Evolutionary conservation across 2,113 vertebrate species (phyloP), one percentile per base, ranked within the genome.

Genomic region (Ochotona princeps): DNA sequence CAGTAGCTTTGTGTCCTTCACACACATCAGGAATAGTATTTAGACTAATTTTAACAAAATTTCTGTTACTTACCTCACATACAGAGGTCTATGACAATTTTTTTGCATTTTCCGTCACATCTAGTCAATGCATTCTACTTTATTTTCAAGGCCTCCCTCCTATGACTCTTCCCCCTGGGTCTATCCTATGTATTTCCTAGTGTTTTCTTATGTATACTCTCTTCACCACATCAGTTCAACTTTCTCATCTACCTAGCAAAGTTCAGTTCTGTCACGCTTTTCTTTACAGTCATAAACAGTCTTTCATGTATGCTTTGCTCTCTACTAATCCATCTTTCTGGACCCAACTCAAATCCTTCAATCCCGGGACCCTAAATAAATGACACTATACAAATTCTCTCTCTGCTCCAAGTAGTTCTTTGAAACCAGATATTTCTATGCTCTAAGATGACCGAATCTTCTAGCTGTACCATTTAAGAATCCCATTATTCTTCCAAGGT

Each of bases 341-440:
- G 32, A 91, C 79, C 25, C 57, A 73, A 70, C 38, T 54, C 5
- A 28, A 87, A 32, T 35, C 23, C 23, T 57, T 67, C 23, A 54
- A 65, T 83, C 21, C 44, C 13, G 35, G 61, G 12, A 54, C 54
- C 51, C 26, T 60, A 87, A 70, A 63, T 89, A 30, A 90, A 28
- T 86, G 73, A 93, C n/a, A 90, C 35, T 15, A 79, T 80, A n/a
- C 3, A 86, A 54, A 91, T 23, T 12, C n/a, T 89, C 57, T 44
- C 47, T 87, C 7, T 76, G 21, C 11, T 35, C 57, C 65, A 32
- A 61, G 44, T 21, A 60, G 13, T 7, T 85, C 35, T 51, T 32
- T 90, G 47, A 87, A 82, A 11, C 44, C 91, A 84, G 8, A 73
- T 30, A 23, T 3, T 44, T 54, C 69, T 88, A 20, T 38, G 63